phyloP scores from a whole-genome alignment of 1,140 invertebrate genomes.

The Microplitis mediator region DNA sequence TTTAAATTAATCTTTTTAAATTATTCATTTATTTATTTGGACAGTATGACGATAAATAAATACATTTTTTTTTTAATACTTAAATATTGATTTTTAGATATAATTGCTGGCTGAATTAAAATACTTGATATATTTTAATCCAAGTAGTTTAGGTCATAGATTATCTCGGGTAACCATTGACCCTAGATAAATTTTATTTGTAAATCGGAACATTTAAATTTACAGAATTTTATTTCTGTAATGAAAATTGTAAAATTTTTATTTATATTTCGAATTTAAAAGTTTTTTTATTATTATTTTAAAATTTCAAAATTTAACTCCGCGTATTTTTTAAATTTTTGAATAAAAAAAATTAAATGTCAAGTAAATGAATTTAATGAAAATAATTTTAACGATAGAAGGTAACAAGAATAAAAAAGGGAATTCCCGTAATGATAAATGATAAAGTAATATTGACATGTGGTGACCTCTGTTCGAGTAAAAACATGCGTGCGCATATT shows the following conservation, averaged over 20 bases:
- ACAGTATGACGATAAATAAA: too few species aligned
- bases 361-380: too few species aligned
- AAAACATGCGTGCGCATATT: slow-evolving; percentile 10
- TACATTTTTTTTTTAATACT: neutral
- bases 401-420: too few species aligned
- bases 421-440: too few species aligned
- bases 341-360: too few species aligned
- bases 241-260: too few species aligned
- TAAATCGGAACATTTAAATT: neutral
- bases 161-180: slow-evolving; percentile 17
- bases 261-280: too few species aligned
- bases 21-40: too few species aligned
- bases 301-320: neutral
- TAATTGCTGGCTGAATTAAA: neutral
- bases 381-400: too few species aligned
- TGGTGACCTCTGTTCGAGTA: neutral
- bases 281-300: neutral
- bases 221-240: neutral
- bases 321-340: too few species aligned
- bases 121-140: neutral
- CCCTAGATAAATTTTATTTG: neutral
- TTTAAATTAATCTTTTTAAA: too few species aligned
- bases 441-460: too few species aligned
- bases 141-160: neutral
- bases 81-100: neutral